Evolutionary conservation across 2,888 invertebrate species (phyloP), one percentile per base, ranked within the genome.

Genomic region (Perizoma flavofasciatum): DNA sequence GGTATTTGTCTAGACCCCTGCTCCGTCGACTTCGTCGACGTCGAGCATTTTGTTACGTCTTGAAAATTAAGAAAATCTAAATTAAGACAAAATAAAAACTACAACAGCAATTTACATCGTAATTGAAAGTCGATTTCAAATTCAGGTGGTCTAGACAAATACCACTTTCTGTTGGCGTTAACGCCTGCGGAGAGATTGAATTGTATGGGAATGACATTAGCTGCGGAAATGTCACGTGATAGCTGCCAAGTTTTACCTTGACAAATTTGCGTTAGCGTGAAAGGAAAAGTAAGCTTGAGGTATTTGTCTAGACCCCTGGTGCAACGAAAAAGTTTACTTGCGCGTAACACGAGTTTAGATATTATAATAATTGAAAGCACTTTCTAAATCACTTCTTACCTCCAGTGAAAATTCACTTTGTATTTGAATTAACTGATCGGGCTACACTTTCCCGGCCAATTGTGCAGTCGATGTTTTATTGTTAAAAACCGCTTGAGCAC

Each of bases 311-410:
- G n/a, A n/a, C n/a, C n/a, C n/a, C 75, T 77, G 71, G 71, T 78
- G 80, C 81, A 83, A 80, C 76, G 84, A 86, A 85, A 86, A 83
- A 82, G 81, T 79, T 83, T 76, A 77, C 77, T 41, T 65, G 73
- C 77, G 82, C 79, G 81, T 82, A 82, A 83, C 82, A 78, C 81
- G 73, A 81, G 78, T 78, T 82, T 76, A 75, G 78, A 78, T 82
- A 82, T 83, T 66, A 76, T 79, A 79, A 82, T 77, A 74, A 61
- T 53, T 53, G 75, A 66, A 73, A 76, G 68, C 65, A 78, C 86
- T 87, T 87, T 88, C 87, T 86, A 86, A 85, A 82, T 71, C 70
- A 71, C 80, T 81, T 79, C 79, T 76, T 77, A 75, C 76, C 76
- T 75, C 72, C 53, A 75, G 75, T 74, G 71, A 73, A 79, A 79